Base-by-base conservation (phyloP, 2,888 invertebrate species). In the Lepidonotus clava region DNA sequence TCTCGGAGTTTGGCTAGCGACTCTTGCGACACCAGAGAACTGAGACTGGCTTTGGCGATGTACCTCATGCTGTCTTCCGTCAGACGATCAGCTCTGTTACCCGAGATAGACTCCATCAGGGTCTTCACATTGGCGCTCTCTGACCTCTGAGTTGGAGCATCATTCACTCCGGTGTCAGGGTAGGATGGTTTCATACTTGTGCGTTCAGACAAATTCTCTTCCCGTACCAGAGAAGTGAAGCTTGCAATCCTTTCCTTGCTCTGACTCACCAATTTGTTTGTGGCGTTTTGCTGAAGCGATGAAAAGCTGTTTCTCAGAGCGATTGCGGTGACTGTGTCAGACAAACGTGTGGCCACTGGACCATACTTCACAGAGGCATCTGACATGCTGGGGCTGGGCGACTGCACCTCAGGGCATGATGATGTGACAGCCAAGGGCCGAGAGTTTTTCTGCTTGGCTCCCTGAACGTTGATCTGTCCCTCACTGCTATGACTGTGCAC, bases 351-450 rank as follows among this genome's bases (percentile, higher is more conserved):
- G 5, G 28, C 46, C 2, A 80, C 80, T 46, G 80, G 80, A 2
- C 80, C 80, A 18, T 71, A 71, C 36, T 36, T 34, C 34, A 36
- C 71, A n/a, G n/a, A n/a, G 5, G 38, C 24, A 61, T 61, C 61
- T 28, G 24, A 8, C 11, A 11, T 61, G 28, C 28, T 28, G 1
- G 61, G 28, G 2, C 2, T 61, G 4, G 24, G n/a, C 6, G 76
- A 76, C 76, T 76, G 71, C 1, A 80, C 46, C 18, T 80, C 80
- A 46, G 80, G 80, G 24, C 80, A 80, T 8, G 80, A 80, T 46
- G 80, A 80, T 1, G 80, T 80, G 21, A 80, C 51, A 2, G 80
- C 40, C 1, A 71, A 24, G 1, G 28, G 11, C 61, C 38, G 76
- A 24, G 21, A 36, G 38, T 76, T 38, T 51, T 5, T 76, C 36